Evolutionary conservation across 2,113 vertebrate genomes (phyloP), one percentile per base, ranked within the genome.

Genomic region (Osmerus eperlanus): DNA sequence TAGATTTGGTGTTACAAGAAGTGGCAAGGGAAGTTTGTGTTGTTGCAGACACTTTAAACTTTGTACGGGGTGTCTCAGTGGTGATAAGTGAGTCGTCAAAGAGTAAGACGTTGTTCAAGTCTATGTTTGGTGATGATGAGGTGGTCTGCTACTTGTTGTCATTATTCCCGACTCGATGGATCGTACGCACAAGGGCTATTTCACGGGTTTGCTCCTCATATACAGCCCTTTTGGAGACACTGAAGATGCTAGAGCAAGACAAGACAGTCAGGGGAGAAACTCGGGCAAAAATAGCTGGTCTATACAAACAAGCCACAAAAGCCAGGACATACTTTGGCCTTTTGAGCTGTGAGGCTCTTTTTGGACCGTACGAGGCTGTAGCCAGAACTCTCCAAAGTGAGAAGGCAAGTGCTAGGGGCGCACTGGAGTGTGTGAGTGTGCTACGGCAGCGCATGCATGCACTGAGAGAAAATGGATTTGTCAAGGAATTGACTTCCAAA

Each of bases 1-100:
- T 73, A 41, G 61, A 73, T 66, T 15, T 73, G 0, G 36, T 66
- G 3, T 25, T 66, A 21, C 61, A 73, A 73, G 61, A 65, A 16
- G 62, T 65, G 4, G 41, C 59, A n/a, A 16, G 41, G 18, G 41
- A 73, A 12, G 71, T 73, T 5, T 18, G n/a, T 47, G 32, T 72
- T 32, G 61, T 72, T 4, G 60, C 60, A 15, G 60, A 72, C 51
- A 29, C 12, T 62, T 23, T 23, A 12, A 54, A 51, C 32, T 54
- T 65, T 41, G 29, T 65, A 9, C 60, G 54, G 62, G 9, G 32
- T 15, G n/a, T 66, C 3, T 52, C 71, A 3, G 54, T 56, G 5
- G n/a, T 64, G 3, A 72, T 72, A 21, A 52, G 19, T 6, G 41
- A 67, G 18, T 67, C 18, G 13, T 6, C n/a, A 3, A 53, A 53